These are phyloP conservation scores for Thalassoma bifasciatum DNA, from an alignment of 2,113 vertebrate genomes.

Conservation along the genomic window DNA sequence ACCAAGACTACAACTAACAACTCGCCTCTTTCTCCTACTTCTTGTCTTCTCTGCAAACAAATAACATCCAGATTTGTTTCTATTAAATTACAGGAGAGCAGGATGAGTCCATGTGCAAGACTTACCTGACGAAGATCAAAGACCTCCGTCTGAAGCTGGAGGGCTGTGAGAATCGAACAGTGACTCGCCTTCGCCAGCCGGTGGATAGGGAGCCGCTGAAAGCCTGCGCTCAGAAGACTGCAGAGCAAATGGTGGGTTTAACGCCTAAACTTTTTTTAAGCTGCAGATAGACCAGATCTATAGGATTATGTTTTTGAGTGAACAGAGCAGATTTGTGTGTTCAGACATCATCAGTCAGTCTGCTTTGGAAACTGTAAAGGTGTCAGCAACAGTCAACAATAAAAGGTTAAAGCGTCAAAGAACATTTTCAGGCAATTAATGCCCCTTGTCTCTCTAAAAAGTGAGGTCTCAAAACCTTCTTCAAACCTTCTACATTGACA, in stretches of 20 bases:
- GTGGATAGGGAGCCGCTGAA: constrained; percentile 87
- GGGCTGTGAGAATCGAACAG: constrained; percentile 87
- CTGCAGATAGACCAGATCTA: no score
- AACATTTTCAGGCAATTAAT: no score
- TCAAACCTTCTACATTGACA: constrained; percentile 49
- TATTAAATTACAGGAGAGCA: constrained; percentile 85
- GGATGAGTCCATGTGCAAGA: constrained; percentile 89
- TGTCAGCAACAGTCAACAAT: no score
- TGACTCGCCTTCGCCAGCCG: constrained; percentile 87
- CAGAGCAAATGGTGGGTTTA: constrained; percentile 93
- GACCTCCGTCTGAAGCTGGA: constrained; percentile 92
- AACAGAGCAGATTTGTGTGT: no score
- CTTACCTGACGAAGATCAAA: constrained; percentile 89
- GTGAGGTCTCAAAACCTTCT: neutral
- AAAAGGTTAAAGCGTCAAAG: no score
- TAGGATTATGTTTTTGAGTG: no score
- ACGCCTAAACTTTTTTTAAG: no score
- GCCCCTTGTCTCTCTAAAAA: no score
- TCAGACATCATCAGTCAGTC: no score
- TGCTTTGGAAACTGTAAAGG: no score
- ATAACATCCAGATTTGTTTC: neutral
- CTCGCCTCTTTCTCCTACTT: neutral
- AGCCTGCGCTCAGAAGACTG: constrained; percentile 88
- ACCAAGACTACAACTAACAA: neutral
- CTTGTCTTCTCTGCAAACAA: neutral